These are phyloP conservation scores for Coturnix japonica DNA, from an alignment of 2,113 vertebrate genomes.

Conservation along the genomic window DNA sequence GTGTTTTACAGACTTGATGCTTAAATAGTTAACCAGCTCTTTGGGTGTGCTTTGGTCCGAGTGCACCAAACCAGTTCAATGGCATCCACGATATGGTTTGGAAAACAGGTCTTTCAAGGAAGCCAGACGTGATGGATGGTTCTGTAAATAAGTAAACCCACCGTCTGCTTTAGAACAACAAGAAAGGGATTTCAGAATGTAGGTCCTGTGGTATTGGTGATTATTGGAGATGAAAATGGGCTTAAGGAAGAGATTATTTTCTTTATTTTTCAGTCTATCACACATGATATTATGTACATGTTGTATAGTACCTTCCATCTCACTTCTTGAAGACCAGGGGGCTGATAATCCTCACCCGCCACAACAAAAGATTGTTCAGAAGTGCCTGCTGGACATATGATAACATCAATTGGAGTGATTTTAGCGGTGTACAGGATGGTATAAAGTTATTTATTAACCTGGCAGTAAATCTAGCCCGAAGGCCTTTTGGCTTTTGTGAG, in stretches of 20 bases:
- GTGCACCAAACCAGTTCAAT: neutral
- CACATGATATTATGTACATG: no score
- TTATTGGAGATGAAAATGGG: neutral
- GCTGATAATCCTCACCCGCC: neutral
- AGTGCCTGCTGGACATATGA: neutral
- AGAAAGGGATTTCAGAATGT: neutral
- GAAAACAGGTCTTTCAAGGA: slow-evolving; percentile 34
- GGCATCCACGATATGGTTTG: neutral
- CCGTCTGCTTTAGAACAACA: fast-evolving
- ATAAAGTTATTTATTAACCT: neutral
- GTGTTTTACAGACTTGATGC: neutral
- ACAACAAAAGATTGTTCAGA: neutral
- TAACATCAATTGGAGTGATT: neutral
- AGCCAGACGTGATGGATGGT: fast-evolving
- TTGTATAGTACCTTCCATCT: neutral
- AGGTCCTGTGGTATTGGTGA: neutral
- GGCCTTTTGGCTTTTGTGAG: neutral
- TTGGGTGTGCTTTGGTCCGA: neutral
- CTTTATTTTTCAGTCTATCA: fast-evolving
- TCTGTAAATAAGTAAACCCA: slow-evolving; percentile 23
- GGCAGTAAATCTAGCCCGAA: neutral
- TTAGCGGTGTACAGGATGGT: neutral
- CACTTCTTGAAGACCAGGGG: neutral
- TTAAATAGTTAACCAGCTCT: neutral
- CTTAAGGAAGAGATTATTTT: neutral